Base-by-base conservation (phyloP, 2,888 invertebrate genomes). In the Acronicta psi region DNA sequence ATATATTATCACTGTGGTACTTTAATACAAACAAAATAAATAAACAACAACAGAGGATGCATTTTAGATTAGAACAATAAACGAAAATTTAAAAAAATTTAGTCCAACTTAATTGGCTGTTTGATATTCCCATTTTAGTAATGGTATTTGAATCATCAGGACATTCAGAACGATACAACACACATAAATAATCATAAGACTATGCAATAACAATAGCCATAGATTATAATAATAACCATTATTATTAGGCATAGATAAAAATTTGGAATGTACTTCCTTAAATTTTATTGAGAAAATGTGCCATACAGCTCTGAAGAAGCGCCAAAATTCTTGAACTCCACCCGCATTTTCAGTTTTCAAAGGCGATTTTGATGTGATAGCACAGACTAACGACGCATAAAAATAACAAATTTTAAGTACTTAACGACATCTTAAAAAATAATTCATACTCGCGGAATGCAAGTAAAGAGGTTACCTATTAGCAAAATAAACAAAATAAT, bases 251-350 rank as follows among this genome's bases (percentile, higher is more conserved):
- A 31, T 41, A 50, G 57, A 63, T 67, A 71, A 47, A 62, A 51
- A 53, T 75, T 70, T 80, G 72, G 74, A 79, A 82, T 79, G 59
- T 84, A 83, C 79, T 84, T 83, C 76, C 80, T 83, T 77, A 77
- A 73, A 63, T 59, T 36, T 38, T 45, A 59, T 46, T 25, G 40
- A 61, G 64, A 71, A 59, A 50, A 59, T 69, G 58, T 59, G 69
- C 53, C 59, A 55, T 50, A 58, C 59, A 67, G 63, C 68, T 36
- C 52, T 75, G 73, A 65, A 56, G 61, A 69, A 66, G 46, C 64
- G 58, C 54, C 65, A 50, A 58, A 67, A 59, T 55, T 47, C 52
- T 41, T 42, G 65, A 50, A 43, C 45, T 38, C 18, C 69, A 53
- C 43, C 38, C 45, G 34, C 25, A 36, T 45, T 17, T 40, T 42